Evolutionary conservation across 2,888 invertebrate genomes (phyloP).

Genomic region (Dendrolimus pini): DNA sequence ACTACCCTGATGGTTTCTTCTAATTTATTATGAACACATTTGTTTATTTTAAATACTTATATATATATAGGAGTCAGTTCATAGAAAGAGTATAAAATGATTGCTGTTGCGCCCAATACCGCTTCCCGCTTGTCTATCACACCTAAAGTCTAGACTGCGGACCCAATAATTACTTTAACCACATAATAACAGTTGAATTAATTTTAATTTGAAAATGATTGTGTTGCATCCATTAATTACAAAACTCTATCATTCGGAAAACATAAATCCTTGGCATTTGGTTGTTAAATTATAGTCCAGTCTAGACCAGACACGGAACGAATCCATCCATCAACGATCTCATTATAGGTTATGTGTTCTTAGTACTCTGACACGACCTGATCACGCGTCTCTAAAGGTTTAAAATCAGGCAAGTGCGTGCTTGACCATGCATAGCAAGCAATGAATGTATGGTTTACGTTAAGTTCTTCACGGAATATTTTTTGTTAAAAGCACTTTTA

Average conservation of each 20-base stretch:
- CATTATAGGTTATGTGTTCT: neutral
- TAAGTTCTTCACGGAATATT: too few species aligned
- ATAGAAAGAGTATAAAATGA: too few species aligned
- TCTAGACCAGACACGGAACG: neutral
- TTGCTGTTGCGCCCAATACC: neutral
- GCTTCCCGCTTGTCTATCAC: neutral
- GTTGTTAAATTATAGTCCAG: slow-evolving; percentile 11
- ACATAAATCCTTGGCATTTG: slow-evolving; percentile 6
- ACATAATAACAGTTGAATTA: slow-evolving; percentile 7
- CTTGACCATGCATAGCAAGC: too few species aligned
- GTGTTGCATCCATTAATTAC: slow-evolving; percentile 8
- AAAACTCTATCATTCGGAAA: slow-evolving; percentile 3
- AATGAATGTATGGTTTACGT: too few species aligned
- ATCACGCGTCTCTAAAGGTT: too few species aligned
- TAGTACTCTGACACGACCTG: too few species aligned
- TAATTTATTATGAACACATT: too few species aligned
- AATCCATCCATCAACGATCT: neutral
- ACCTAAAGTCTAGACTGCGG: slow-evolving; percentile 1
- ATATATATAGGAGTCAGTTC: too few species aligned
- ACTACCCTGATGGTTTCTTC: too few species aligned
- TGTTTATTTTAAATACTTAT: too few species aligned
- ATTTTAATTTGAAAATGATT: slow-evolving; percentile 11
- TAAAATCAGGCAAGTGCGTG: too few species aligned
- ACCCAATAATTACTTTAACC: slow-evolving; percentile 10
- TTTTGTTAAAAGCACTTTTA: too few species aligned